Percentiles rank a stretch among this genome's conserved stretches.
These are phyloP conservation scores for Symphodus melops DNA, from an alignment of 2,113 vertebrate species.

Conservation along the genomic window DNA sequence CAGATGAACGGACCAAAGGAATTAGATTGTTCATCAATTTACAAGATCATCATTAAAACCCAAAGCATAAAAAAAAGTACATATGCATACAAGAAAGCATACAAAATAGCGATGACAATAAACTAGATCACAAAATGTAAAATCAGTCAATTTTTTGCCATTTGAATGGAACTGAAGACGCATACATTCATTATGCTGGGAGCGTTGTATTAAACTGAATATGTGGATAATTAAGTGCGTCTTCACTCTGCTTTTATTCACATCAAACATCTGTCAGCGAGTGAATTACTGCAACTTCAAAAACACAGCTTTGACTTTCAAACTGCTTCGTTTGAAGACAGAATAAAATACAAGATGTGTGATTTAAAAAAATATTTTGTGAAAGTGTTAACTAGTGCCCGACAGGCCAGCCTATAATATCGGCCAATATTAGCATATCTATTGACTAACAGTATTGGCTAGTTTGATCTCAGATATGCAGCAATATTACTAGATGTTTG, in stretches of 20 bases:
- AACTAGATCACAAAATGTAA: neutral
- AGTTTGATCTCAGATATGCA: too few relatives aligned
- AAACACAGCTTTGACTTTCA: too few relatives aligned
- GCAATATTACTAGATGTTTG: too few relatives aligned
- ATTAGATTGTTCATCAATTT: neutral
- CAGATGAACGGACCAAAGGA: neutral
- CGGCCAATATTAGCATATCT: too few relatives aligned
- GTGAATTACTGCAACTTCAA: neutral
- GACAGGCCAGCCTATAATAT: too few relatives aligned
- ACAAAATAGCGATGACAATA: neutral
- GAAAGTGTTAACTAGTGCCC: too few relatives aligned
- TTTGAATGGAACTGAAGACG: slow-evolving; percentile 8
- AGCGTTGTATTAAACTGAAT: slow-evolving; percentile 54
- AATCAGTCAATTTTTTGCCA: neutral
- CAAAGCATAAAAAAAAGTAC: slow-evolving; percentile 31
- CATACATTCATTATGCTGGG: slow-evolving; percentile 44
- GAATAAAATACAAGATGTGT: neutral
- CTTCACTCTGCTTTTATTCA: slow-evolving; percentile 5
- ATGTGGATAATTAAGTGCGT: slow-evolving; percentile 68
- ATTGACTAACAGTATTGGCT: too few relatives aligned
- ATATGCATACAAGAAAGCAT: slow-evolving; percentile 24
- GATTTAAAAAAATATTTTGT: too few relatives aligned
- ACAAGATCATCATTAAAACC: slow-evolving; percentile 25
- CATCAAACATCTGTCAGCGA: neutral
- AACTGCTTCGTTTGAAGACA: too few relatives aligned